phyloP scores from a whole-genome alignment of 1,140 invertebrate species.

The Leptinotarsa lineolata region DNA sequence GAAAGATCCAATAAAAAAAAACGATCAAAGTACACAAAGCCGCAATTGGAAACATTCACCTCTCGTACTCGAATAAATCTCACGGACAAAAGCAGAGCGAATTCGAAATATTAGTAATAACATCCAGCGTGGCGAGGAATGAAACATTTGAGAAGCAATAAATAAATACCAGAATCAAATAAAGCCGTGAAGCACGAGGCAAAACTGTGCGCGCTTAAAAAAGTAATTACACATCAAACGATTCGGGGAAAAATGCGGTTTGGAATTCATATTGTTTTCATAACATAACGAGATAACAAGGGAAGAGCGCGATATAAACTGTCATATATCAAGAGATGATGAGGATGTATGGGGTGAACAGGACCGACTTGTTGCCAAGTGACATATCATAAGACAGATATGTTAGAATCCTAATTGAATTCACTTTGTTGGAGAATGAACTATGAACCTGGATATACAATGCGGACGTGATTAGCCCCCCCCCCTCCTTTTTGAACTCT shows the following conservation, averaged over 20 bases:
- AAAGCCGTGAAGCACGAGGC: constrained; percentile 37
- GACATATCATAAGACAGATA: too few relatives aligned
- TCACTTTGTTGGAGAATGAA: too few relatives aligned
- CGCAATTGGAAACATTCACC: not conserved
- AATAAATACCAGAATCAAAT: constrained; percentile 54
- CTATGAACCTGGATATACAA: too few relatives aligned
- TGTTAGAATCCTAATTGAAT: too few relatives aligned
- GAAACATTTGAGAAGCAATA: constrained; percentile 45
- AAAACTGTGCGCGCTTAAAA: constrained; percentile 48
- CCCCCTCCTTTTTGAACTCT: too few relatives aligned
- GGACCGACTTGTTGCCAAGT: not conserved
- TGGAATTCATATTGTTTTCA: constrained; percentile 56
- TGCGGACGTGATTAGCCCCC: too few relatives aligned
- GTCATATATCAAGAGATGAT: constrained; percentile 51
- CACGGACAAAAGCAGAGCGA: constrained; percentile 28
- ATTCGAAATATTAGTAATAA: constrained; percentile 37
- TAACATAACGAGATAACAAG: constrained; percentile 50
- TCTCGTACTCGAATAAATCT: constrained; percentile 16
- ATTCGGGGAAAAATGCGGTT: constrained; percentile 53
- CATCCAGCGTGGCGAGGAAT: constrained; percentile 10
- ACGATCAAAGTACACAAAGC: not conserved
- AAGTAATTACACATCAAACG: constrained; percentile 56
- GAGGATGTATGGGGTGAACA: constrained; percentile 33
- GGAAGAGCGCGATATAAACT: constrained; percentile 43
- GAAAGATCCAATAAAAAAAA: not conserved